Evolutionary conservation across 2,888 invertebrate species (phyloP).

Genomic region (Bhutanitis thaidina): DNA sequence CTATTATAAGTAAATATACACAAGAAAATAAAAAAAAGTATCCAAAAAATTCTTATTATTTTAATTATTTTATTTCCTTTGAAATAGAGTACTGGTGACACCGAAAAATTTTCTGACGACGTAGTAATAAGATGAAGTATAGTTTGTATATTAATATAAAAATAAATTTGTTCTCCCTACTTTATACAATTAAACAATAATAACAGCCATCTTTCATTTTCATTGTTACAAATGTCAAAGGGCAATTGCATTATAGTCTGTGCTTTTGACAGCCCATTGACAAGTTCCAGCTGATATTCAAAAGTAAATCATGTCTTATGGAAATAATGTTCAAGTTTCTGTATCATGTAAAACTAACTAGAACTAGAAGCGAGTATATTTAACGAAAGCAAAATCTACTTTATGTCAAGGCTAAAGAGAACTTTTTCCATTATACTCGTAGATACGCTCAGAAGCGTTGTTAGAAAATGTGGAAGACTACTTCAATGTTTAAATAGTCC

Average conservation of each 20-base stretch:
- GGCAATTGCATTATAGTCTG: constrained; percentile 35
- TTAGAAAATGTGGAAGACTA: not conserved
- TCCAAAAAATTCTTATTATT: too few species aligned
- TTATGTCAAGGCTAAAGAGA: not conserved
- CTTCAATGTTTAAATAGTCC: constrained; percentile 9
- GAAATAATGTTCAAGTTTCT: not conserved
- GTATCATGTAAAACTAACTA: not conserved
- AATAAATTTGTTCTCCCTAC: not conserved
- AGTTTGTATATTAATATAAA: not conserved
- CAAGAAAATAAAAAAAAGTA: too few species aligned
- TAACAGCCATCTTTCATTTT: constrained; percentile 32
- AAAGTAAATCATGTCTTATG: not conserved
- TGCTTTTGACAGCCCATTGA: constrained; percentile 31
- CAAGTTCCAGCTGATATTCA: not conserved
- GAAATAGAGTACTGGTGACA: too few species aligned
- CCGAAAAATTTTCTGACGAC: too few species aligned
- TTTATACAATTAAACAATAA: constrained; percentile 12
- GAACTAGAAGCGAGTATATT: not conserved
- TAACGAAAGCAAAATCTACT: constrained; percentile 1
- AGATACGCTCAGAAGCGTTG: not conserved
- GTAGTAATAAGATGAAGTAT: too few species aligned
- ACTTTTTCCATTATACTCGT: not conserved
- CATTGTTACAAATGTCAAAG: constrained; percentile 37
- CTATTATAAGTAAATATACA: too few species aligned
- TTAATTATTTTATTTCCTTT: too few species aligned